Conservation (phyloP, 2,797 vertebrate genomes). For the Pipistrellus kuhlii region DNA sequence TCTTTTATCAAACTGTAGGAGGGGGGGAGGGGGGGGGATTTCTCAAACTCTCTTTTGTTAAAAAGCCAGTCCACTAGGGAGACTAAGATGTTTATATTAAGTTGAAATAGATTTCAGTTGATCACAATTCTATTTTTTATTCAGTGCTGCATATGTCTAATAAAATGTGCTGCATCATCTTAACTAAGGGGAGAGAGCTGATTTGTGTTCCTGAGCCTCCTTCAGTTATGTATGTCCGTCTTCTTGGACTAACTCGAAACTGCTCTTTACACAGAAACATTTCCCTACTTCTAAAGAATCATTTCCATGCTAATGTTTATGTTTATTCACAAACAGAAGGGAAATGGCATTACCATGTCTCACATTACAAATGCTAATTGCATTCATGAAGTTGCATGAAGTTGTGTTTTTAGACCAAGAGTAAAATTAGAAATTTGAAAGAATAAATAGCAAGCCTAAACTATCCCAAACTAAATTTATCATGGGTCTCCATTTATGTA, state of each 20-base stretch:
- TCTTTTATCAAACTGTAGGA: neutral
- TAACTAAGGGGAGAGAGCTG: neutral
- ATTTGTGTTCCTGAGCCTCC: neutral
- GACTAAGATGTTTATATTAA: neutral
- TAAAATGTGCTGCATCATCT: neutral
- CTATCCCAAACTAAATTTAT: neutral
- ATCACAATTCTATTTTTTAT: neutral
- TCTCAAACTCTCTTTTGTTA: neutral
- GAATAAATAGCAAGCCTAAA: neutral
- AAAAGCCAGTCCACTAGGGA: neutral
- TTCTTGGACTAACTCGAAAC: neutral
- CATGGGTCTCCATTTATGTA: neutral
- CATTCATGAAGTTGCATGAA: neutral
- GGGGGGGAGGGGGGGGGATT: neutral
- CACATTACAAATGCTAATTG: neutral
- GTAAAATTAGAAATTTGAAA: neutral
- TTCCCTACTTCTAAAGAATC: neutral
- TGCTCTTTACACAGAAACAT: neutral
- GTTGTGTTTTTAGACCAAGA: conserved; percentile 15
- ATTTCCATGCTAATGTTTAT: neutral
- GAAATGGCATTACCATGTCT: neutral
- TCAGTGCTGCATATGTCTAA: neutral
- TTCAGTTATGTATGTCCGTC: neutral
- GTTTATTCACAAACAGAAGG: conserved; percentile 23
- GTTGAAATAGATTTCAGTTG: neutral